phyloP scores from a whole-genome alignment of 1,140 invertebrate species.

The Cephus cinctus region DNA sequence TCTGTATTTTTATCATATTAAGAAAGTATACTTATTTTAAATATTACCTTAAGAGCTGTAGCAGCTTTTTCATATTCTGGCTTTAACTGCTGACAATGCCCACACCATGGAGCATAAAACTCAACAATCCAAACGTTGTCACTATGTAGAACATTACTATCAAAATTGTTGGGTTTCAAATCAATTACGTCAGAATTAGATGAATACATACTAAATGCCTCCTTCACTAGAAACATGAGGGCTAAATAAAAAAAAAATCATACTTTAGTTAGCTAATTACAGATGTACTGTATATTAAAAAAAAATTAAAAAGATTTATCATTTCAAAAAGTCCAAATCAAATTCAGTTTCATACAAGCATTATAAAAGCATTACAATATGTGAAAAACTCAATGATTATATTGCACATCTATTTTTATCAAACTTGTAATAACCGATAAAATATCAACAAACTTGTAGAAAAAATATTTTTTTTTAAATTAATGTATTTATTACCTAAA shows the following conservation, averaged over 20 bases:
- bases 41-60: slow-evolving; percentile 75
- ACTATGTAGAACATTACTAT: slow-evolving; percentile 79
- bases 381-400: too few relatives aligned
- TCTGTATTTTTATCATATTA: too few relatives aligned
- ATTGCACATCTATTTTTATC: too few relatives aligned
- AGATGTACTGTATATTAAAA: slow-evolving; percentile 17
- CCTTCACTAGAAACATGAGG: slow-evolving; percentile 30
- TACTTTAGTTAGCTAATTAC: too few relatives aligned
- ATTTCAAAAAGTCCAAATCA: too few relatives aligned
- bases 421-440: too few relatives aligned
- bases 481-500: too few relatives aligned
- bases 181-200: slow-evolving; percentile 85
- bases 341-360: too few relatives aligned
- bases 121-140: slow-evolving; percentile 92
- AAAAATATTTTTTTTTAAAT: too few relatives aligned
- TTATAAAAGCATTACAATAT: too few relatives aligned
- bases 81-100: slow-evolving; percentile 79
- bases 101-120: slow-evolving; percentile 94
- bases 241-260: slow-evolving; percentile 27
- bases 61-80: slow-evolving; percentile 90
- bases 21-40: too few relatives aligned
- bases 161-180: slow-evolving; percentile 88
- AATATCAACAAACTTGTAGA: too few relatives aligned
- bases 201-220: slow-evolving; percentile 72
- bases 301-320: slow-evolving; percentile 4